These are phyloP conservation scores for Palythoa grandis DNA, from an alignment of 92 coral and sea anemone genomes.

Conservation along the genomic window DNA sequence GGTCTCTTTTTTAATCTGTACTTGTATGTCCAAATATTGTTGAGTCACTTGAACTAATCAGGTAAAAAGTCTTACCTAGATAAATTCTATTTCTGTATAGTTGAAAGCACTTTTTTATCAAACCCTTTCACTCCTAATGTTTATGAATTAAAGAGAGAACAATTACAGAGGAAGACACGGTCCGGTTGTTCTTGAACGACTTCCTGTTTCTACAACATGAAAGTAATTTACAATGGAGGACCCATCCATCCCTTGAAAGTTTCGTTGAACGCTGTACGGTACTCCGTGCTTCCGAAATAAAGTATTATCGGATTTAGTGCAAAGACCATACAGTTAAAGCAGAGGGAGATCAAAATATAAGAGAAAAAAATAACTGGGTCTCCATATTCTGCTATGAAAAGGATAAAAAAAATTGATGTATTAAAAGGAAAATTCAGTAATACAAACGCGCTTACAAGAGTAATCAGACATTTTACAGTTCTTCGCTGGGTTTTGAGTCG, in stretches of 20 bases:
- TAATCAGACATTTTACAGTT: not conserved
- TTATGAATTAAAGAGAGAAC: not conserved
- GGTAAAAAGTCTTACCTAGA: no score
- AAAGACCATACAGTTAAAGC: not conserved
- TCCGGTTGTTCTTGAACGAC: not conserved
- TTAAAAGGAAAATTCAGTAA: not conserved
- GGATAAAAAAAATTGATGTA: not conserved
- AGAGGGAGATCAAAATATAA: no score
- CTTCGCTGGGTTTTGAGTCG: not conserved
- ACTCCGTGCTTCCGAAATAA: not conserved
- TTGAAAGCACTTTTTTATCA: no score
- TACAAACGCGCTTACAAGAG: conserved; percentile 8
- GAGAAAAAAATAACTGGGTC: not conserved
- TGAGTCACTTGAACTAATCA: no score
- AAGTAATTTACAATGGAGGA: not conserved
- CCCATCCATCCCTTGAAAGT: not conserved
- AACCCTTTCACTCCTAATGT: not conserved
- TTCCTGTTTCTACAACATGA: not conserved
- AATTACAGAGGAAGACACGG: not conserved
- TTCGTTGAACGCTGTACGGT: not conserved
- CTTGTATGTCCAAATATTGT: no score
- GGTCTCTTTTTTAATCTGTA: no score
- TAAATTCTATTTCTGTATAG: no score
- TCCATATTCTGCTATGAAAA: not conserved
- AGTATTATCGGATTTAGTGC: not conserved